Percentiles rank a stretch among this genome's conserved stretches.
These are phyloP conservation scores for Benitochromis conjunctus DNA, from an alignment of 2,113 vertebrate genomes.

Conservation along the genomic window DNA sequence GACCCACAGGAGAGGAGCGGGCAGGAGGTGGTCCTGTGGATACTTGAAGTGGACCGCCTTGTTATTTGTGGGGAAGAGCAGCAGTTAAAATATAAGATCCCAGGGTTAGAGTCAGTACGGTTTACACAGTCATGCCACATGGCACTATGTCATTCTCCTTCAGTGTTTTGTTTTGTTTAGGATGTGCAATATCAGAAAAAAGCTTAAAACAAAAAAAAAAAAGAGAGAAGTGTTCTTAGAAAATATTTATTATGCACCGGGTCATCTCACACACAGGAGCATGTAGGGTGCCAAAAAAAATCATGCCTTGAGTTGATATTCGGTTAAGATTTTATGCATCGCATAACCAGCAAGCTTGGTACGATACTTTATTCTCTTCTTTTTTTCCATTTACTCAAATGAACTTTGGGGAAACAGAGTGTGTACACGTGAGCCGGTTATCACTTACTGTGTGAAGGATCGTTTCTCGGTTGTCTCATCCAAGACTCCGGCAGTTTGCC, in stretches of 20 bases:
- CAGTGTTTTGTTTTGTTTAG: slow-evolving; percentile 36
- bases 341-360: slow-evolving; percentile 50
- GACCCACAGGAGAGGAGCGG: slow-evolving; percentile 4
- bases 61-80: background rate
- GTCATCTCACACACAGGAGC: slow-evolving; percentile 20
- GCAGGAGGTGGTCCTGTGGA: background rate
- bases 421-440: background rate
- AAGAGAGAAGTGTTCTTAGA: slow-evolving; percentile 34
- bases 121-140: slow-evolving; percentile 63
- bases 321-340: slow-evolving; percentile 30
- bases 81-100: slow-evolving; percentile 21
- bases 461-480: background rate
- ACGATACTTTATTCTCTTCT: background rate
- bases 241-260: slow-evolving; percentile 18
- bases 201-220: background rate
- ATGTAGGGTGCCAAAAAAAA: slow-evolving; percentile 54
- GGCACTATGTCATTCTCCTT: slow-evolving; percentile 36
- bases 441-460: background rate
- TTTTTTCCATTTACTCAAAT: background rate
- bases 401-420: slow-evolving; percentile 2
- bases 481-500: background rate
- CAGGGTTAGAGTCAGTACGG: slow-evolving; percentile 56
- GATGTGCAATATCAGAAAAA: slow-evolving; percentile 69
- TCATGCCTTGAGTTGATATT: slow-evolving; percentile 36
- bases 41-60: slow-evolving; percentile 23